phyloP scores from a whole-genome alignment of 2,113 vertebrate species.

The Crocuta crocuta region DNA sequence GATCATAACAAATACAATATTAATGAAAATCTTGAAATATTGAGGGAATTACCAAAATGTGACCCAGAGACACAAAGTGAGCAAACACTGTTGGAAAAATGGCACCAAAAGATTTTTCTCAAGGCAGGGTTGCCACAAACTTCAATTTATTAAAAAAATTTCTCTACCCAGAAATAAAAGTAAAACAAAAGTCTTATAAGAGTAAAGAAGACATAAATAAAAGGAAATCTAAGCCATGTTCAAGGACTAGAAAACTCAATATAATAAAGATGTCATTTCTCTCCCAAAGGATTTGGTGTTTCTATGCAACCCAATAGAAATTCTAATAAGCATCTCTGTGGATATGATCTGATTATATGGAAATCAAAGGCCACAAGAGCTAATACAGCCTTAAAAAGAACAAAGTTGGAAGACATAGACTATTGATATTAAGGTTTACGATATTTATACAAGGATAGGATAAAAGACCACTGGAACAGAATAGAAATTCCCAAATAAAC shows the following conservation, averaged over 20 bases:
- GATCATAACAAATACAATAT: neutral
- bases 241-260: neutral
- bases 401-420: neutral
- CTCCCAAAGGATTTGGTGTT: neutral
- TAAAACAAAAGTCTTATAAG: neutral
- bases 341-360: neutral
- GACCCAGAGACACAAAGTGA: neutral
- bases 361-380: neutral
- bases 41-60: neutral
- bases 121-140: neutral
- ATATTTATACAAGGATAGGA: neutral
- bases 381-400: neutral
- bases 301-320: neutral
- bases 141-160: neutral
- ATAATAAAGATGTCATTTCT: neutral
- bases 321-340: neutral
- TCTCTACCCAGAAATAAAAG: neutral
- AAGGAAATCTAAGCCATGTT: neutral
- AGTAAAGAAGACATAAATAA: neutral
- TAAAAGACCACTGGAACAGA: neutral
- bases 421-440: neutral
- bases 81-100: neutral
- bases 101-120: neutral
- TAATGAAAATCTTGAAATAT: neutral
- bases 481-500: neutral